Evolutionary conservation across 2,113 vertebrate genomes (phyloP).

Genomic region (Triplophysa tibetana): DNA sequence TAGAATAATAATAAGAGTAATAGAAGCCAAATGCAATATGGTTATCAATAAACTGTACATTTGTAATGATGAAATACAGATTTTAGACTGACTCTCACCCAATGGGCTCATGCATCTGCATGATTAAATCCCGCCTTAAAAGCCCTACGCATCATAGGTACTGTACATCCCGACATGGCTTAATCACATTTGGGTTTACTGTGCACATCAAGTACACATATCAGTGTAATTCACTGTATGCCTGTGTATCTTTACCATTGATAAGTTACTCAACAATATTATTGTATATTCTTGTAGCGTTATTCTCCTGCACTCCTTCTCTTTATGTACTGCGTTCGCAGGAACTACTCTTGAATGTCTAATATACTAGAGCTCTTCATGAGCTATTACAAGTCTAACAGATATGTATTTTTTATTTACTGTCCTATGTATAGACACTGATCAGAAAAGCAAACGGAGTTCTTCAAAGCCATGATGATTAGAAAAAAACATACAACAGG

Average conservation of each 20-base stretch:
- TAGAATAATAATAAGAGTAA: background rate
- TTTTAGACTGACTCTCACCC: constrained; percentile 1
- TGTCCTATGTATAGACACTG: background rate
- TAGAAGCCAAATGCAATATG: background rate
- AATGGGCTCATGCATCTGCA: background rate
- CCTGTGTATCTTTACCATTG: background rate
- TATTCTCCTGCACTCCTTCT: background rate
- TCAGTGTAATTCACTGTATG: constrained; percentile 1
- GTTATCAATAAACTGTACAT: background rate
- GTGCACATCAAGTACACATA: constrained; percentile 8
- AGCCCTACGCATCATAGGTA: constrained; percentile 36
- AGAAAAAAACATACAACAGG: constrained; percentile 22
- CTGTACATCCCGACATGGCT: background rate
- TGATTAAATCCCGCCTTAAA: constrained; percentile 46
- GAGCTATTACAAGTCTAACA: background rate
- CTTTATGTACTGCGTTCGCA: background rate
- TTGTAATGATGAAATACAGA: constrained; percentile 21
- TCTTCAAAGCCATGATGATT: background rate
- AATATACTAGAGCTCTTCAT: background rate
- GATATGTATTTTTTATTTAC: too few relatives aligned
- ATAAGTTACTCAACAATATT: background rate
- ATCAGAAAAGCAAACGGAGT: background rate
- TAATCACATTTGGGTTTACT: constrained; percentile 45
- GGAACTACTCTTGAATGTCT: background rate
- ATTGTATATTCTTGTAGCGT: background rate